Percentiles rank a stretch among this genome's conserved stretches.
Conservation (phyloP, 1,140 invertebrate species). For the Drosophila subobscura region DNA sequence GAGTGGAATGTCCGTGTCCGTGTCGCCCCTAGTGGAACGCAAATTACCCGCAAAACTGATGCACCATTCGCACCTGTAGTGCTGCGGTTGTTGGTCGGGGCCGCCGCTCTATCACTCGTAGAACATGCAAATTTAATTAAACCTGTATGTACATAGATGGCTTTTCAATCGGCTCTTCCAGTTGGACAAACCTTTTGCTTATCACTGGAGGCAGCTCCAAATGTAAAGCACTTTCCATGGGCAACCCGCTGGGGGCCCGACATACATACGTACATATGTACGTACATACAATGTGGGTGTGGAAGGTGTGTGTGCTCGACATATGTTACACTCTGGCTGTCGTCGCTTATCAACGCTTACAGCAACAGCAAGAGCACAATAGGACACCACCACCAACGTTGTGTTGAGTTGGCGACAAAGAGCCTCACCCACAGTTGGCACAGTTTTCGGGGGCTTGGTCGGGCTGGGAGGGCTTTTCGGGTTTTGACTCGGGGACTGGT, state of each 20-base stretch:
- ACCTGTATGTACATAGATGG: slow-evolving; percentile 67
- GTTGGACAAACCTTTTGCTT: slow-evolving; percentile 39
- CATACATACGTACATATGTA: neutral
- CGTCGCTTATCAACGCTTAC: slow-evolving; percentile 51
- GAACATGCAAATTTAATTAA: slow-evolving; percentile 55
- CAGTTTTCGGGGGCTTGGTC: slow-evolving; percentile 46
- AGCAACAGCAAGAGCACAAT: slow-evolving; percentile 37
- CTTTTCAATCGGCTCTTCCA: slow-evolving; percentile 65
- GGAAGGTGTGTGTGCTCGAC: slow-evolving; percentile 32
- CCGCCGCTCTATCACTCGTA: neutral
- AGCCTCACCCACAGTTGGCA: slow-evolving; percentile 64
- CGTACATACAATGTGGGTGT: neutral
- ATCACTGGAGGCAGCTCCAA: slow-evolving; percentile 52
- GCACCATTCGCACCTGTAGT: slow-evolving; percentile 22
- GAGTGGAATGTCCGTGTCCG: slow-evolving; percentile 19
- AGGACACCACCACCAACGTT: slow-evolving; percentile 14
- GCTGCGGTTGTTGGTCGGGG: neutral
- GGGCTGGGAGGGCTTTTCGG: neutral
- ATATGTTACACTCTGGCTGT: slow-evolving; percentile 62
- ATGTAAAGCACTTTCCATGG: slow-evolving; percentile 23
- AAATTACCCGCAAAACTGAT: slow-evolving; percentile 66
- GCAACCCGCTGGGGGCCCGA: neutral
- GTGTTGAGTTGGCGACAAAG: slow-evolving; percentile 34
- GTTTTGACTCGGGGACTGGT: slow-evolving; percentile 2
- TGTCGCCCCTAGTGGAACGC: slow-evolving; percentile 34